Evolutionary conservation across 2,113 vertebrate genomes (phyloP), one percentile per base, ranked within the genome.

Genomic region (Rhizomys pruinosus): DNA sequence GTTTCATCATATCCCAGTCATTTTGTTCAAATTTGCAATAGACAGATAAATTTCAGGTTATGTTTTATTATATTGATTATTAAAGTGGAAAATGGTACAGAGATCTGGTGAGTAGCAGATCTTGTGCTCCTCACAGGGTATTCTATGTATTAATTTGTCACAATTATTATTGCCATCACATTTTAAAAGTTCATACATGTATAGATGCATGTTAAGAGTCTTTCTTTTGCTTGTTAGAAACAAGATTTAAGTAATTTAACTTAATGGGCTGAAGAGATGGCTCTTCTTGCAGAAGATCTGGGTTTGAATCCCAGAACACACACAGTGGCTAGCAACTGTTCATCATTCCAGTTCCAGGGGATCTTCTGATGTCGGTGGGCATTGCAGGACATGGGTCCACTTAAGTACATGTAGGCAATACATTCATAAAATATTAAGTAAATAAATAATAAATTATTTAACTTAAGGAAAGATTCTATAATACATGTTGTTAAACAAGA

Each of bases 361-460:
- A n/a, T n/a, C n/a, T n/a, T n/a, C n/a, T n/a, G n/a, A n/a, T n/a
- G n/a, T n/a, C n/a, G n/a, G n/a, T n/a, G n/a, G n/a, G n/a, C n/a
- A n/a, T n/a, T n/a, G n/a, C n/a, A n/a, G n/a, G n/a, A n/a, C n/a
- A n/a, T n/a, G n/a, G n/a, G n/a, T n/a, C n/a, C n/a, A n/a, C n/a
- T n/a, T n/a, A n/a, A n/a, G n/a, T n/a, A n/a, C n/a, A n/a, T n/a
- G n/a, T n/a, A n/a, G n/a, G n/a, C n/a, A n/a, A n/a, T n/a, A n/a
- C n/a, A n/a, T n/a, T n/a, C n/a, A n/a, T n/a, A n/a, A n/a, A n/a
- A n/a, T n/a, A n/a, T n/a, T n/a, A n/a, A n/a, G n/a, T n/a, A n/a
- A n/a, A n/a, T n/a, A n/a, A n/a, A n/a, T n/a, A n/a, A n/a, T 44
- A 78, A 87, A 71, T 64, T 44, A 94, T n/a, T 92, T 52, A 52